Conservation (phyloP, 2,797 vertebrate genomes). For the Amblyraja radiata region DNA sequence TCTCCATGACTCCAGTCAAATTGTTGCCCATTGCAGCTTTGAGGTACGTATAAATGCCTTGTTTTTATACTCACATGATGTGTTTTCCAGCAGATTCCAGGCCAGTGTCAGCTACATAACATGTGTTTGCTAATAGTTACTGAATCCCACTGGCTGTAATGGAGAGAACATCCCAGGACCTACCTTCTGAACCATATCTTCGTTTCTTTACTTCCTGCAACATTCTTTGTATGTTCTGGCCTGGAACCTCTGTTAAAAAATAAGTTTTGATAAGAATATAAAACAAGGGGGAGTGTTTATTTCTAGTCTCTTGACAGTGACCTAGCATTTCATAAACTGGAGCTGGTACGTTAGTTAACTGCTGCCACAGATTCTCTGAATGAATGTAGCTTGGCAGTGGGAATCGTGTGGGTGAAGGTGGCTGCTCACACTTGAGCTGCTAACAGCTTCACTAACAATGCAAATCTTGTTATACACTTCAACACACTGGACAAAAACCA, state of each 20-base stretch:
- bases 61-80: slow-evolving; percentile 70
- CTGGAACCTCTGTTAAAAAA: slow-evolving; percentile 99
- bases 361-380: not conserved
- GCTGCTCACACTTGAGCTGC: not conserved
- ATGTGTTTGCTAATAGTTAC: slow-evolving; percentile 62
- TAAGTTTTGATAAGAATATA: slow-evolving; percentile 68
- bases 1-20: not conserved
- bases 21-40: slow-evolving; percentile 12
- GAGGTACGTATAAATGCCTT: not conserved
- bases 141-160: slow-evolving; percentile 70
- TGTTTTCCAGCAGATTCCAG: slow-evolving; percentile 81
- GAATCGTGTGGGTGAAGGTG: not conserved
- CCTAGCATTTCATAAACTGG: slow-evolving; percentile 16
- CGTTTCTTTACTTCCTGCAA: slow-evolving; percentile 98
- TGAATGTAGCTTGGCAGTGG: not conserved
- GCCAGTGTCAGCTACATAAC: slow-evolving; percentile 70
- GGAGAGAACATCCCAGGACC: slow-evolving; percentile 88
- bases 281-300: slow-evolving; percentile 34
- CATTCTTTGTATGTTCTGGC: slow-evolving; percentile 97
- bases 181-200: slow-evolving; percentile 92
- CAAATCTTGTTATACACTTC: not conserved
- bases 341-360: not conserved
- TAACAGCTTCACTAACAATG: not conserved
- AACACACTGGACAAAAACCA: not conserved
- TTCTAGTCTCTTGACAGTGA: slow-evolving; percentile 19